Percentiles rank a stretch among this genome's conserved stretches.
Evolutionary conservation across 2,888 invertebrate species (phyloP).

Genomic region (Brassicogethes aeneus): DNA sequence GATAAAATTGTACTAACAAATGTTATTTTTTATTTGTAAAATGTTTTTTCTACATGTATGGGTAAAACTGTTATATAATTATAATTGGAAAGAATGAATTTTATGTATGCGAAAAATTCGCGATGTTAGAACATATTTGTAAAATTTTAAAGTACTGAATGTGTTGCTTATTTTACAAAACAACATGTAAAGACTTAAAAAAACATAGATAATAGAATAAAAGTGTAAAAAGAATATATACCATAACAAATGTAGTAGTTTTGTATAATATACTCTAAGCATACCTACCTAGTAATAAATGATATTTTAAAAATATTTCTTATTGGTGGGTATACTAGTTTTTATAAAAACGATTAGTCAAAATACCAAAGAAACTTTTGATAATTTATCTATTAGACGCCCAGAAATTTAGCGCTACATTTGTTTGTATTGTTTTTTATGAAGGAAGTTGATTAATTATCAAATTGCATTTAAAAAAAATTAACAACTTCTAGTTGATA

Average conservation of each 20-base stretch:
- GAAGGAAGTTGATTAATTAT: background rate
- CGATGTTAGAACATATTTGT: background rate
- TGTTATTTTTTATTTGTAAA: no score
- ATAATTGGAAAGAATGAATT: background rate
- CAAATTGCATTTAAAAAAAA: background rate
- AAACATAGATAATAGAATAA: slow-evolving; percentile 7
- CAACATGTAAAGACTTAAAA: slow-evolving; percentile 12
- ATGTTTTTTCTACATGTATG: no score
- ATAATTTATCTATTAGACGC: background rate
- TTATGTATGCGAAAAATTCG: background rate
- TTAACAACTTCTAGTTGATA: no score
- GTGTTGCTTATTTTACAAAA: slow-evolving; percentile 11
- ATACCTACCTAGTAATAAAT: no score
- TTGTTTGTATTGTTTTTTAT: background rate
- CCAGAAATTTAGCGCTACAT: background rate
- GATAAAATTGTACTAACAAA: background rate
- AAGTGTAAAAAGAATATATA: slow-evolving; percentile 10
- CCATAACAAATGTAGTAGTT: slow-evolving; percentile 16
- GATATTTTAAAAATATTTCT: no score
- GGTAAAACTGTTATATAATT: no score
- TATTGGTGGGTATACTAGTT: no score
- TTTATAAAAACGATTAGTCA: slow-evolving; percentile 14
- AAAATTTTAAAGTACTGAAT: slow-evolving; percentile 9
- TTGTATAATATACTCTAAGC: slow-evolving; percentile 13
- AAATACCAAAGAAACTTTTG: slow-evolving; percentile 15